Conservation (phyloP, 2,113 vertebrate genomes). For the Oxyura jamaicensis region DNA sequence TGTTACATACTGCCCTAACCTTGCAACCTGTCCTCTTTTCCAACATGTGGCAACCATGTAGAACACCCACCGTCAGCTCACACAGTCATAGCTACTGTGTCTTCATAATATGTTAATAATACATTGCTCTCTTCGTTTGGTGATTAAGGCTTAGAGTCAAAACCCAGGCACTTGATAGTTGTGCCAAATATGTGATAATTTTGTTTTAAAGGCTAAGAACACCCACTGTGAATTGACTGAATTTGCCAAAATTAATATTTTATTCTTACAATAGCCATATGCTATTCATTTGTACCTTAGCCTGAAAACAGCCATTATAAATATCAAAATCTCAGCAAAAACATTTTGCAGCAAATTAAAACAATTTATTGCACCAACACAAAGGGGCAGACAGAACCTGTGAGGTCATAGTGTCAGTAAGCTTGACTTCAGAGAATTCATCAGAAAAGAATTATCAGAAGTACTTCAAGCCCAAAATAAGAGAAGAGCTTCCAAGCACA, state of each 20-base stretch:
- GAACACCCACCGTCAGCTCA: neutral
- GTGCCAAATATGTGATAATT: conserved; percentile 67
- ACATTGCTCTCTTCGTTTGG: conserved; percentile 44
- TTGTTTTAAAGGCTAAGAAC: conserved; percentile 68
- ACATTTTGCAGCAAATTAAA: conserved; percentile 61
- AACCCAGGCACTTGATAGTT: conserved; percentile 39
- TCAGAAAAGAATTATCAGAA: neutral
- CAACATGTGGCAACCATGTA: neutral
- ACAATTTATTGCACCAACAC: conserved; percentile 37
- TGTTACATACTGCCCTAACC: neutral
- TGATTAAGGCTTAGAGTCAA: conserved; percentile 50
- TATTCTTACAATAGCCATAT: conserved; percentile 65
- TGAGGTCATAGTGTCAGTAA: conserved; percentile 33
- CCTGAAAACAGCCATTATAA: conserved; percentile 60
- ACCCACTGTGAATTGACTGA: conserved; percentile 59
- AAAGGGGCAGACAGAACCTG: conserved; percentile 33
- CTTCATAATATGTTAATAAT: conserved; percentile 35
- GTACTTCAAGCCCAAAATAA: neutral
- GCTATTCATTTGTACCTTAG: conserved; percentile 70
- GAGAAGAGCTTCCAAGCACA: conserved; percentile 21
- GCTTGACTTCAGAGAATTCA: neutral
- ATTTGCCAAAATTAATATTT: conserved; percentile 74
- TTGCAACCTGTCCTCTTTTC: neutral
- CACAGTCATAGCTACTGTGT: neutral
- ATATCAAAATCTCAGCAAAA: conserved; percentile 54